Evolutionary conservation across 2,797 vertebrate species (phyloP).

Genomic region (Cyclura pinguis): DNA sequence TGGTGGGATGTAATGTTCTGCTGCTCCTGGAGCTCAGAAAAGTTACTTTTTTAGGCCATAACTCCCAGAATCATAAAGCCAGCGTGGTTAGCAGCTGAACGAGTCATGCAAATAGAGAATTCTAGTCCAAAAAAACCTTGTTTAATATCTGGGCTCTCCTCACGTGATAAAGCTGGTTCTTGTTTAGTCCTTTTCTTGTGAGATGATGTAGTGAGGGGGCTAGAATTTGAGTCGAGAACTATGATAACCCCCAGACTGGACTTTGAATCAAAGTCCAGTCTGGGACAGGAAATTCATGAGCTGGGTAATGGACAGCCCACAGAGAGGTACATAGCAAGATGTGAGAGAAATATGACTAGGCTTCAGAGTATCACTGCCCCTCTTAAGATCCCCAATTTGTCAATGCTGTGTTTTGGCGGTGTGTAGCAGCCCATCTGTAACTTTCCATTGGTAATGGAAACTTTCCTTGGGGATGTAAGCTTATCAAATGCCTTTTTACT

Average conservation of each 20-base stretch:
- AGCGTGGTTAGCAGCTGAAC: too few relatives aligned
- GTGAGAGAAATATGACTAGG: neutral
- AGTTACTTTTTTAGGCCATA: too few relatives aligned
- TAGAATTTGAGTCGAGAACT: neutral
- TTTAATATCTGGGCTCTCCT: neutral
- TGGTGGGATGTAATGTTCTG: too few relatives aligned
- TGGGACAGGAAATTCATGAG: neutral
- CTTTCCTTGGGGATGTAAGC: neutral
- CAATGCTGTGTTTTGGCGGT: neutral
- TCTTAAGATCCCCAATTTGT: neutral
- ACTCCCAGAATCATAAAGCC: too few relatives aligned
- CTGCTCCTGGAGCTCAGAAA: too few relatives aligned
- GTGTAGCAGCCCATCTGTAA: neutral
- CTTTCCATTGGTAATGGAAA: conserved; percentile 21
- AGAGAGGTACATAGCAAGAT: too few relatives aligned
- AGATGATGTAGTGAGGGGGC: neutral
- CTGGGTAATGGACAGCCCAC: neutral
- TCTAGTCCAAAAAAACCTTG: too few relatives aligned
- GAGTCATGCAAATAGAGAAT: too few relatives aligned
- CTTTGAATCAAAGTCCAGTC: rapidly evolving
- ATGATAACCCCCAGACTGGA: neutral
- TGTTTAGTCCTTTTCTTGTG: neutral
- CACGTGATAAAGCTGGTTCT: neutral
- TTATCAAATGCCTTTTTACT: neutral
- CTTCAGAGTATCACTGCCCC: neutral